Conservation (phyloP, 2,888 invertebrate genomes). For the Drosophila eohydei region DNA sequence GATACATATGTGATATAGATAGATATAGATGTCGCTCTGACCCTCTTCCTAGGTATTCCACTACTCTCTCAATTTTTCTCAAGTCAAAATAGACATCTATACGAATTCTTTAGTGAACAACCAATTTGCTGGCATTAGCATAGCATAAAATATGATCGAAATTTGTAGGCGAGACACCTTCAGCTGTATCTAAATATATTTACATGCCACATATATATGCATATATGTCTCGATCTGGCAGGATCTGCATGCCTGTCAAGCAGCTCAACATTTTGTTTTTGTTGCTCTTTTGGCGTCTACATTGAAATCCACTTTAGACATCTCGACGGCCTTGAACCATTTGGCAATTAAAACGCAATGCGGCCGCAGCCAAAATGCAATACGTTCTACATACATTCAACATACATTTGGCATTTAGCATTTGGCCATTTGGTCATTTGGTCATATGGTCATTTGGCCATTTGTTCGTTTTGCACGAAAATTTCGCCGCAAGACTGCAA, state of each 20-base stretch:
- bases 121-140: not conserved
- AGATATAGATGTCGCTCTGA: no score
- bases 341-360: slow-evolving; percentile 73
- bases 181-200: slow-evolving; percentile 7
- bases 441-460: slow-evolving; percentile 23
- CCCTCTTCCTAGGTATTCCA: no score
- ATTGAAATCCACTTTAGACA: slow-evolving; percentile 69
- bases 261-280: slow-evolving; percentile 36
- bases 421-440: slow-evolving; percentile 24
- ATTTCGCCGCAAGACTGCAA: slow-evolving; percentile 22
- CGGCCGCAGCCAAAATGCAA: slow-evolving; percentile 35
- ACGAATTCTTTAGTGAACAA: not conserved
- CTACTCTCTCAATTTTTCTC: no score
- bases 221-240: slow-evolving; percentile 33
- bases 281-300: slow-evolving; percentile 45
- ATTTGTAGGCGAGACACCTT: slow-evolving; percentile 4
- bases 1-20: no score
- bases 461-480: slow-evolving; percentile 20
- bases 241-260: slow-evolving; percentile 48
- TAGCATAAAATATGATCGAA: not conserved
- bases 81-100: not conserved
- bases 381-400: slow-evolving; percentile 11
- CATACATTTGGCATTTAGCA: slow-evolving; percentile 33
- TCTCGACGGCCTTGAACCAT: slow-evolving; percentile 71
- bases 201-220: not conserved